Percentiles rank a stretch among this genome's conserved stretches.
Evolutionary conservation across 2,888 invertebrate species (phyloP).

Genomic region (Calameuta filiformis): DNA sequence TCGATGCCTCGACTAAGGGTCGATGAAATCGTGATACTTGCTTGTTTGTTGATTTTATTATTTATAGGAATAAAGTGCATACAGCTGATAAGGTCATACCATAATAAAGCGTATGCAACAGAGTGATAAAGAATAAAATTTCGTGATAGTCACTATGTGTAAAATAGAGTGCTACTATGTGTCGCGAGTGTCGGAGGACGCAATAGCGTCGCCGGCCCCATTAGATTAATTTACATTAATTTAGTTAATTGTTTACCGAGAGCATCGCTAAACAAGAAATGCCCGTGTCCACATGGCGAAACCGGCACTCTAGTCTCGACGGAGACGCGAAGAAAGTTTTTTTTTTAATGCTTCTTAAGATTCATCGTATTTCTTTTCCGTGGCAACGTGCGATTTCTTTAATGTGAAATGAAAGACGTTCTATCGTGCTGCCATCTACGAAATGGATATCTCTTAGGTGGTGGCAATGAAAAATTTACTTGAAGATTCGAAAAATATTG

Average conservation of each 20-base stretch:
- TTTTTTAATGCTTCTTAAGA: background rate
- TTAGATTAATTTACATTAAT: slow-evolving; percentile 54
- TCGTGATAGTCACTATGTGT: background rate
- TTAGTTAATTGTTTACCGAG: slow-evolving; percentile 48
- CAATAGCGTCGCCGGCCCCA: slow-evolving; percentile 32
- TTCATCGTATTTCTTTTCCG: background rate
- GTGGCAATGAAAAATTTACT: background rate
- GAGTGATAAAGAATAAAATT: background rate
- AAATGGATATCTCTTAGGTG: background rate
- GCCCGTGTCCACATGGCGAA: background rate
- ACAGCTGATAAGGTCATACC: background rate
- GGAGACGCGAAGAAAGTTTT: background rate
- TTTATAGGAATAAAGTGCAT: background rate
- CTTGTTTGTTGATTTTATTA: background rate
- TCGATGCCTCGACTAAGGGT: background rate
- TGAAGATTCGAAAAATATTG: background rate
- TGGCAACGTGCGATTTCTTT: background rate
- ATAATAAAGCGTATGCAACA: background rate
- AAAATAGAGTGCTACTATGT: background rate
- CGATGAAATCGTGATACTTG: background rate
- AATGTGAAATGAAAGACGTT: background rate
- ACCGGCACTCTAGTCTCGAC: background rate
- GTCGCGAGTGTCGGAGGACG: background rate
- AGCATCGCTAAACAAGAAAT: slow-evolving; percentile 10
- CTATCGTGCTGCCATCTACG: background rate